A percentile compares a stretch with the other conserved stretches of the same genome.
Evolutionary conservation across 2,888 invertebrate species (phyloP).

Genomic region (Dugesia japonica): DNA sequence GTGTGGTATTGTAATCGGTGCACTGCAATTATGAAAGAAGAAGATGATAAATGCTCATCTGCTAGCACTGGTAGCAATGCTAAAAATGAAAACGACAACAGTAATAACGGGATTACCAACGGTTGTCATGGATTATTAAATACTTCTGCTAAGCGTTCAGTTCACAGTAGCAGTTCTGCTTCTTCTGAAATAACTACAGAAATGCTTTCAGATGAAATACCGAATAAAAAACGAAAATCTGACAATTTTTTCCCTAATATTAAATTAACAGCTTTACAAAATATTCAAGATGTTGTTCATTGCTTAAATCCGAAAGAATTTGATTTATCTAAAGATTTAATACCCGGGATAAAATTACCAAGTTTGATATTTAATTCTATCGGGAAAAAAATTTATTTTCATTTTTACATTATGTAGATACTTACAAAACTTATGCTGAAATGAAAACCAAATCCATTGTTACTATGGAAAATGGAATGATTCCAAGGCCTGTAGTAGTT

Average conservation of each 20-base stretch:
- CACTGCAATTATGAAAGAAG: conserved; percentile 36
- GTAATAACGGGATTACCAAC: background rate
- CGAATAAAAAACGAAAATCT: too few relatives aligned
- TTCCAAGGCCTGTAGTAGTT: conserved; percentile 57
- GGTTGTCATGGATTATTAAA: background rate
- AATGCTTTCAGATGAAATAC: too few relatives aligned
- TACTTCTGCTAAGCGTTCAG: background rate
- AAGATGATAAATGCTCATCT: conserved; percentile 27
- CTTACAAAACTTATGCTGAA: conserved; percentile 28
- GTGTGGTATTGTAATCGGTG: conserved; percentile 81
- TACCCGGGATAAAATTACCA: conserved; percentile 44
- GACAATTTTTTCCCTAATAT: background rate
- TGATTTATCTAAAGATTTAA: conserved; percentile 65
- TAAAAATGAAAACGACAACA: background rate
- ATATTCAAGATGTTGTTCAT: conserved; percentile 65
- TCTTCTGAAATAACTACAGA: too few relatives aligned
- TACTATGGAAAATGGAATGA: conserved; percentile 30
- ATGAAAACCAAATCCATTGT: conserved; percentile 30
- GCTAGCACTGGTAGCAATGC: background rate
- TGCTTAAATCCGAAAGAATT: conserved; percentile 76
- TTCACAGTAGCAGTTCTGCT: background rate
- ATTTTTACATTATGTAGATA: background rate
- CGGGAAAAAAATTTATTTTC: too few relatives aligned
- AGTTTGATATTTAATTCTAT: conserved; percentile 39
- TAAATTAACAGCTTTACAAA: conserved; percentile 56